A percentile compares a stretch with the other conserved stretches of the same genome.
These are phyloP conservation scores for Lepidocyrtoides sp. DNA, from an alignment of 2,888 invertebrate genomes.

Conservation along the genomic window DNA sequence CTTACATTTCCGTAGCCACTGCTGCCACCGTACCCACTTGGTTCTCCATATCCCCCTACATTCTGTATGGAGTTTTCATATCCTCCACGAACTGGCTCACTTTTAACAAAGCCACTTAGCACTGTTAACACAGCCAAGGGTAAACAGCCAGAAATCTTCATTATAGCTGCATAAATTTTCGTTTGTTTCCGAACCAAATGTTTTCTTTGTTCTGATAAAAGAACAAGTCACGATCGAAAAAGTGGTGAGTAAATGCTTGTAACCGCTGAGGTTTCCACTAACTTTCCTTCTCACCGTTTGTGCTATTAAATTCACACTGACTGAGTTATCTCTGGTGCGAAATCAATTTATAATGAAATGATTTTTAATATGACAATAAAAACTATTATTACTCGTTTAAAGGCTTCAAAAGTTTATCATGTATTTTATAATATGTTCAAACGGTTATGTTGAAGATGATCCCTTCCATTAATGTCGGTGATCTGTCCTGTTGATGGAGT, in stretches of 20 bases:
- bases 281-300: neutral
- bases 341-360: constrained; percentile 62
- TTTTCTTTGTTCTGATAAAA: too few relatives aligned
- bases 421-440: neutral
- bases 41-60: constrained; percentile 47
- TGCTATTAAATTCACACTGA: constrained; percentile 48
- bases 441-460: constrained; percentile 30
- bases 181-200: too few relatives aligned
- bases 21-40: neutral
- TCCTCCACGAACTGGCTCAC: constrained; percentile 38
- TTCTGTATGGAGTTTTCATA: constrained; percentile 52
- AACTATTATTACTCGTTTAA: neutral
- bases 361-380: constrained; percentile 3
- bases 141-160: neutral
- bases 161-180: neutral
- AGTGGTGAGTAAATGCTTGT: neutral
- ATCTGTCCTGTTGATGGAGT: constrained; percentile 47
- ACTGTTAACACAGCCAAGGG: neutral
- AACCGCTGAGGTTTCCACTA: neutral
- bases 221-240: too few relatives aligned
- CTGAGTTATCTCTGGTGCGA: neutral
- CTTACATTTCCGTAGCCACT: constrained; percentile 62
- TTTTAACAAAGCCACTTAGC: neutral
- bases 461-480: constrained; percentile 22
- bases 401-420: neutral